Evolutionary conservation across 2,888 invertebrate genomes (phyloP), one percentile per base, ranked within the genome.

Genomic region (Fragum fragum): DNA sequence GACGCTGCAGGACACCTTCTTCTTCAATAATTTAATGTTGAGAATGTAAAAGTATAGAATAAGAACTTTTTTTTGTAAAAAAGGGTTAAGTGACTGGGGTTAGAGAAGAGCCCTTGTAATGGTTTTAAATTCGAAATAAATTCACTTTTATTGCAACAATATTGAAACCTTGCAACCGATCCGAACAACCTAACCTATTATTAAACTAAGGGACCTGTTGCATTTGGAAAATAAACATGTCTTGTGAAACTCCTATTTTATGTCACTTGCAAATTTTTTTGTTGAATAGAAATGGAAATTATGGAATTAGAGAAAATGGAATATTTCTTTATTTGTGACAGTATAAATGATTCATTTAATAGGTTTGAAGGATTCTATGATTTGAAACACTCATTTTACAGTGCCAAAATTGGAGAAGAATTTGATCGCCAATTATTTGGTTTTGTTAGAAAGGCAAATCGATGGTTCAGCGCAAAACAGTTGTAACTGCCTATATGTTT

Each of bases 121-220:
- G 81, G 84, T 76, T 81, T 85, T 84, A 81, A 78, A 84, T 81
- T 78, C 36, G 73, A 76, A 78, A 84, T 81, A 79, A 85, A 76
- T 81, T 85, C 79, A 79, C 76, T 79, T 85, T 85, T 85, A 85
- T 81, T 81, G 70, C 79, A 76, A 70, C 61, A 72, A 68, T 75
- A 80, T 79, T 73, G 76, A 70, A 73, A 57, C 42, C 70, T 21
- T 36, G 29, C 28, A 53, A 21, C 66, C 55, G 32, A 72, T 72
- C 39, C 18, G 57, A 72, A 72, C 80, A 76, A 28, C 29, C 29
- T 47, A 76, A 42, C 68, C 59, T 68, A 80, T 80, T 61, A 76
- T 80, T 80, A 71, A 66, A 76, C 68, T 57, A 2, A 59, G 71
- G 76, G 76, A 81, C 76, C 76, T 81, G 76, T 81, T 71, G 71